These are phyloP conservation scores for Myripristis jacobus DNA, from an alignment of 2,797 vertebrate genomes.

Conservation along the genomic window DNA sequence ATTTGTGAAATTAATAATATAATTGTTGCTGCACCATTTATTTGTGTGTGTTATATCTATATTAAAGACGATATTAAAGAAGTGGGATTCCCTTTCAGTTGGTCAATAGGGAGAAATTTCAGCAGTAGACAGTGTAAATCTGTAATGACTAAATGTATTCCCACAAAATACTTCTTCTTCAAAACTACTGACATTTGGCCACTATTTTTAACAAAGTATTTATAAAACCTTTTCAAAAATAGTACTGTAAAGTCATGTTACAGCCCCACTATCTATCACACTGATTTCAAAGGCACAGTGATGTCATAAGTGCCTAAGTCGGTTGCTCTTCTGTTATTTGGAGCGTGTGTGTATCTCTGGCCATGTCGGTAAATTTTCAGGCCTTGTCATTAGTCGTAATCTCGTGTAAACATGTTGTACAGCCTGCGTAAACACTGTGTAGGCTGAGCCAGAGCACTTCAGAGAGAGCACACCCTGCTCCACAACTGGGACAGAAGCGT, in stretches of 20 bases:
- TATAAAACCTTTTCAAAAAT: no score
- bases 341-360: slow-evolving; percentile 51
- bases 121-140: no score
- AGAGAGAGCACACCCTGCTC: slow-evolving; percentile 48
- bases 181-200: no score
- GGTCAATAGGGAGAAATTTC: no score
- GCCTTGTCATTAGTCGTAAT: slow-evolving; percentile 71
- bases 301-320: slow-evolving; percentile 9
- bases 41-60: no score
- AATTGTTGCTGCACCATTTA: no score
- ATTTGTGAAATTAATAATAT: neutral
- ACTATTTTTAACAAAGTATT: no score
- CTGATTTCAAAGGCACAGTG: neutral
- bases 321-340: slow-evolving; percentile 44
- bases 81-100: no score
- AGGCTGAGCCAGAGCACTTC: slow-evolving; percentile 67
- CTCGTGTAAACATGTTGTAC: slow-evolving; percentile 69
- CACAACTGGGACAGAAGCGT: slow-evolving; percentile 30
- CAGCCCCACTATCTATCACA: neutral
- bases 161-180: no score
- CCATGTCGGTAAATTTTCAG: slow-evolving; percentile 53
- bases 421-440: slow-evolving; percentile 71
- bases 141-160: no score
- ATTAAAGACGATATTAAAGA: no score
- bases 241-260: neutral